Evolutionary conservation across 2,113 vertebrate genomes (phyloP).

Genomic region (Taxidea taxus): DNA sequence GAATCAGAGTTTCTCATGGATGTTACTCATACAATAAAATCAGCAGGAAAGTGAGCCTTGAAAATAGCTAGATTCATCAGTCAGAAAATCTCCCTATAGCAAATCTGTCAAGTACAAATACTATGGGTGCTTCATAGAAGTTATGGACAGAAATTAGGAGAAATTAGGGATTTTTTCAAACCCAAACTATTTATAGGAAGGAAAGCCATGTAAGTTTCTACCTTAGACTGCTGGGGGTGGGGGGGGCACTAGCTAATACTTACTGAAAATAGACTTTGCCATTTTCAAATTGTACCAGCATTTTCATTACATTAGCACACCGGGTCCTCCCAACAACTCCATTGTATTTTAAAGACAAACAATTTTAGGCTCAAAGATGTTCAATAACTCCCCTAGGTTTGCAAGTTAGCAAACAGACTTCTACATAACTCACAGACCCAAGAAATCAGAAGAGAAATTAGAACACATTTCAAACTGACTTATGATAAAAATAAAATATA

Average conservation of each 20-base stretch:
- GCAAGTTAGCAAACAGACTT: background rate
- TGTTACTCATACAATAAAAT: background rate
- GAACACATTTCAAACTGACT: background rate
- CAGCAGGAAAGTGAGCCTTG: background rate
- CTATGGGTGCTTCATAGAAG: background rate
- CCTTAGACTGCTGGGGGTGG: too few relatives aligned
- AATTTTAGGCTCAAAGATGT: background rate
- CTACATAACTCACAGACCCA: background rate
- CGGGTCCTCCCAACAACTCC: background rate
- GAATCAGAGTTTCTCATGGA: background rate
- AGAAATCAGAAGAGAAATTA: background rate
- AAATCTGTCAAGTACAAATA: background rate
- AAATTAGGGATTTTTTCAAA: background rate
- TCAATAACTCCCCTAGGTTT: background rate
- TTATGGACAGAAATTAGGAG: background rate
- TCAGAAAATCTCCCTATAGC: background rate
- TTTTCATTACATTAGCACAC: background rate
- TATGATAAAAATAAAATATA: constrained; percentile 1
- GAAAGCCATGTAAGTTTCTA: background rate
- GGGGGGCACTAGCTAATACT: background rate
- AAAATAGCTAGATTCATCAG: background rate
- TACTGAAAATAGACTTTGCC: background rate
- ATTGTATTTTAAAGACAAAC: background rate
- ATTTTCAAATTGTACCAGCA: background rate
- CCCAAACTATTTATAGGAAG: background rate